These are phyloP conservation scores for Harpalus rufipes DNA, from an alignment of 2,888 invertebrate species.

Conservation along the genomic window DNA sequence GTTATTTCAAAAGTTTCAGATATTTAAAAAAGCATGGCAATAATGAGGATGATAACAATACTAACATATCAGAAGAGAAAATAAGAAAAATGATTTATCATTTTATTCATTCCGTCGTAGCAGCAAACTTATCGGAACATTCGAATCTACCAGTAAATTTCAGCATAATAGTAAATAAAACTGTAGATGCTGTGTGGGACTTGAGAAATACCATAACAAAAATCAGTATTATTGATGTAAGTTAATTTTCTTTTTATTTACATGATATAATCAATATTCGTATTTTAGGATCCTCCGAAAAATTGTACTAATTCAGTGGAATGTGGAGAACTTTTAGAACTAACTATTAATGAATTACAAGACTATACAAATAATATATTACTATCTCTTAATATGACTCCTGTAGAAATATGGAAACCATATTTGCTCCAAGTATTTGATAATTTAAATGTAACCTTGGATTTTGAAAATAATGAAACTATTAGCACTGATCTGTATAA, in stretches of 20 bases:
- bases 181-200: constrained; percentile 78
- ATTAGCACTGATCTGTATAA: constrained; percentile 79
- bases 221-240: constrained; percentile 76
- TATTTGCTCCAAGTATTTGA: constrained; percentile 83
- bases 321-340: constrained; percentile 7
- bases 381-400: background rate
- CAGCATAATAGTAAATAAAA: constrained; percentile 77
- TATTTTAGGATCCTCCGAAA: constrained; percentile 35
- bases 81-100: constrained; percentile 72
- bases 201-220: constrained; percentile 79
- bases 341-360: constrained; percentile 81
- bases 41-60: constrained; percentile 71
- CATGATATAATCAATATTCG: background rate
- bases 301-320: constrained; percentile 26
- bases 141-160: constrained; percentile 75
- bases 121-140: constrained; percentile 72
- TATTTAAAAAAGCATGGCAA: constrained; percentile 69
- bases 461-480: constrained; percentile 75
- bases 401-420: constrained; percentile 81
- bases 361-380: constrained; percentile 81
- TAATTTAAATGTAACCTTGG: constrained; percentile 78
- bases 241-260: constrained; percentile 70
- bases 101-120: constrained; percentile 72
- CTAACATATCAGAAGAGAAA: constrained; percentile 69
- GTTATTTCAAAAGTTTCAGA: background rate